Conservation (phyloP, 2,888 invertebrate genomes). For the Chrysolina americana region DNA sequence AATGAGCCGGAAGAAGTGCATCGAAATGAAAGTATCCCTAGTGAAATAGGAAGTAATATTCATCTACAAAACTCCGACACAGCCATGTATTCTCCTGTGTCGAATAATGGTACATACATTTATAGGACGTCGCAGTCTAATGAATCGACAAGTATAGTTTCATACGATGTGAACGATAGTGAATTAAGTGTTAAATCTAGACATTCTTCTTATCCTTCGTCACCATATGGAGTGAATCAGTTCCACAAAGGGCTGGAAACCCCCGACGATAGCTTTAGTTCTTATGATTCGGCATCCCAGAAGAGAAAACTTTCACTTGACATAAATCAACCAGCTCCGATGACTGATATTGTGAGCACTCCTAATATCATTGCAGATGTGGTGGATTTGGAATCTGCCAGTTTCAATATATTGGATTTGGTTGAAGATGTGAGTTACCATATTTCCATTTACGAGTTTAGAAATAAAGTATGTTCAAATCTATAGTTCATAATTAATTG, state of each 20-base stretch:
- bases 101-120: slow-evolving; percentile 44
- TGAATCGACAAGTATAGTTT: slow-evolving; percentile 21
- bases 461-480: too few relatives aligned
- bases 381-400: slow-evolving; percentile 60
- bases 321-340: slow-evolving; percentile 19
- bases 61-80: slow-evolving; percentile 25
- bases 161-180: slow-evolving; percentile 49
- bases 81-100: slow-evolving; percentile 32
- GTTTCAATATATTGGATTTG: slow-evolving; percentile 65
- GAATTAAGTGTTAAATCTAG: slow-evolving; percentile 56
- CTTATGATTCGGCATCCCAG: not conserved
- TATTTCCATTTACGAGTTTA: not conserved
- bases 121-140: slow-evolving; percentile 16
- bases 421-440: slow-evolving; percentile 57
- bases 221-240: slow-evolving; percentile 33
- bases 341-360: slow-evolving; percentile 61
- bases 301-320: slow-evolving; percentile 34
- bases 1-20: slow-evolving; percentile 18
- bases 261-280: slow-evolving; percentile 52
- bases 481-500: too few relatives aligned
- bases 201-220: slow-evolving; percentile 51
- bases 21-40: slow-evolving; percentile 28
- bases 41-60: slow-evolving; percentile 33
- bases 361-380: slow-evolving; percentile 69
- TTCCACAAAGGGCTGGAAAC: slow-evolving; percentile 27